Base-by-base conservation (phyloP, 2,797 vertebrate species). In the Lacerta viridis region DNA sequence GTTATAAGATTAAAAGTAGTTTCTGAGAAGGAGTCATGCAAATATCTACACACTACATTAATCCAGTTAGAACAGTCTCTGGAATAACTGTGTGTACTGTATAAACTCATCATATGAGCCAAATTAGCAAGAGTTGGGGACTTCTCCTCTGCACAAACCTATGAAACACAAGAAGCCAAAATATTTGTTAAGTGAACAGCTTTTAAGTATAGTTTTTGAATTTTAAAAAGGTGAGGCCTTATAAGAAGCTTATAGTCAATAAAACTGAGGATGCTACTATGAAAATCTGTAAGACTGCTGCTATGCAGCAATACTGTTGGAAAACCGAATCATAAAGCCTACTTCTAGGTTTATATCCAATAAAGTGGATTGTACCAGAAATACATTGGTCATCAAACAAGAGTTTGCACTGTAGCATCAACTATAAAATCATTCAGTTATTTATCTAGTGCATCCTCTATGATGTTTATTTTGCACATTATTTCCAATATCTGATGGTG, bases 41-140 rank as follows among this genome's bases (percentile, higher is more conserved):
- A 96, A 86, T 99, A 99, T 92, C 99, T 97, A 88, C 99, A 99
- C 72, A 99, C 99, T 41, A 99, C 99, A 0, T 99, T 99, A 97
- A 99, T 99, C 99, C 99, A 99, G 97, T 99, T 99, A 85, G 98
- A 97, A 91, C 98, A 98, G 96, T 99, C 99, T 29, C 99, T 97
- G 61, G 99, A 99, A 55, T 99, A 99, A 88, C 98, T 99, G 97
- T 98, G 99, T 0, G 98, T 98, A 50, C 99, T 99, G 94, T 99
- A 99, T 84, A 99, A 96, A 92, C 98, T 99, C 99, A 99, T 99
- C 99, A 99, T 99, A 94, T 99, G 99, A 59, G 99, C 99, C 96
- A 99, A 96, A 94, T 99, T 99, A 90, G 98, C 98, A 36, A 99
- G 98, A 0, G 99, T 98, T 82, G 98, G 98, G 0, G 98, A 98